These are phyloP conservation scores for Loxodonta africana DNA, from an alignment of 2,113 vertebrate species.

Conservation along the genomic window DNA sequence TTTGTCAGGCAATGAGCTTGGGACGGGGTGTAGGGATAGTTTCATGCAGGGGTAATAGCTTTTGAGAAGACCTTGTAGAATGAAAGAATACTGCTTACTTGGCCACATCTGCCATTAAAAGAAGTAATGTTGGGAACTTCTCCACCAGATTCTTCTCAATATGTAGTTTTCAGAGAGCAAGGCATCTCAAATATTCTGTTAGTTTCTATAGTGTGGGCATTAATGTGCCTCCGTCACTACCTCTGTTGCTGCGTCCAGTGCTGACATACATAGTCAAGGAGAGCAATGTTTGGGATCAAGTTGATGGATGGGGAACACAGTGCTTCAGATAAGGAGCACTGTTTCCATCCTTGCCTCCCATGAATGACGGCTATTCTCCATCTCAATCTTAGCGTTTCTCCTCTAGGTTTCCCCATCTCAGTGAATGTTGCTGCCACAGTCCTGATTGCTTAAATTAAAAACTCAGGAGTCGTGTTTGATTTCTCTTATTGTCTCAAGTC, in stretches of 20 bases:
- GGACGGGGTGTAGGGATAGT: neutral
- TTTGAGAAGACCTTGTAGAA: neutral
- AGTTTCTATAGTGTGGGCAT: neutral
- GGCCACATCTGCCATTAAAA: neutral
- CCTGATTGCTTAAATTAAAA: neutral
- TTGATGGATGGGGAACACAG: neutral
- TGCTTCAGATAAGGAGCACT: neutral
- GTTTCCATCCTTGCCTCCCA: neutral
- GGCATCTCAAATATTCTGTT: neutral
- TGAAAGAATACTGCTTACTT: neutral
- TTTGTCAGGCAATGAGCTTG: neutral
- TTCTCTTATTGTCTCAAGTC: neutral
- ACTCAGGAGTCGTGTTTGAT: neutral
- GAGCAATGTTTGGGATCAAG: neutral
- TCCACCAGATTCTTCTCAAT: neutral
- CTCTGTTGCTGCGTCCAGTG: accelerated
- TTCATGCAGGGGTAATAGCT: neutral
- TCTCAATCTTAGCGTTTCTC: neutral
- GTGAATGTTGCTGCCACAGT: neutral
- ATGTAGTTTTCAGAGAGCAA: neutral
- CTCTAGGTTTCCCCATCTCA: neutral
- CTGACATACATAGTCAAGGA: neutral
- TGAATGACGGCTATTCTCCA: neutral
- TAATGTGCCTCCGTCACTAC: neutral
- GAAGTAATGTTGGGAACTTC: neutral